These are phyloP conservation scores for Phyllopteryx taeniolatus DNA, from an alignment of 2,113 vertebrate species.

Conservation along the genomic window DNA sequence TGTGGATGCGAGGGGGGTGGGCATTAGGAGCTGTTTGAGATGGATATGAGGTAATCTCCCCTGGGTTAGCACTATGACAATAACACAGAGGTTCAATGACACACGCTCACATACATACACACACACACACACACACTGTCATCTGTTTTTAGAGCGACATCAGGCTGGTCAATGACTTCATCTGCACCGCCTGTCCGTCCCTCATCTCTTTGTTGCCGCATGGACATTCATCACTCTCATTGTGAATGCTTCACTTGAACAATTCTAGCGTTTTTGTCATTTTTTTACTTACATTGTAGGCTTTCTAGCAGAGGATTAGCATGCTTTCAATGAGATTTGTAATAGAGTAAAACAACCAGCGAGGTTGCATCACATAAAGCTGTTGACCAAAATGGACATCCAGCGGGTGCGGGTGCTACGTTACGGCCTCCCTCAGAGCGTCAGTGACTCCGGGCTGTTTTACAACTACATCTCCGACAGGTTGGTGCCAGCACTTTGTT, in stretches of 20 bases:
- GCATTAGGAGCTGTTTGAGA: constrained; percentile 25
- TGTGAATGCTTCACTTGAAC: constrained; percentile 17
- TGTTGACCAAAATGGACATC: constrained; percentile 58
- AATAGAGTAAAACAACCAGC: constrained; percentile 10
- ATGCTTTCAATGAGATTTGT: constrained; percentile 17
- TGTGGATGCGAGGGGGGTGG: constrained; percentile 12
- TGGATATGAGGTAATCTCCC: constrained; percentile 74
- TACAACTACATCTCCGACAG: constrained; percentile 62
- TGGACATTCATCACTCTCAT: constrained; percentile 20
- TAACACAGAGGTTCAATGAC: constrained; percentile 46
- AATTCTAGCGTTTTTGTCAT: constrained; percentile 10
- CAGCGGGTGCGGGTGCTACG: constrained; percentile 56
- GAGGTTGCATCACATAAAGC: constrained; percentile 18
- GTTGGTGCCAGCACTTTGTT: constrained; percentile 52
- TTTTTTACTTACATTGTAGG: constrained; percentile 5
- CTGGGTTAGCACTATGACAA: constrained; percentile 58
- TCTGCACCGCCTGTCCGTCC: constrained; percentile 51
- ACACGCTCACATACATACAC: constrained; percentile 34
- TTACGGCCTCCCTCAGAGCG: constrained; percentile 70
- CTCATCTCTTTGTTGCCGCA: constrained; percentile 59
- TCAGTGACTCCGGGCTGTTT: constrained; percentile 72
- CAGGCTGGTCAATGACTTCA: constrained; percentile 67
- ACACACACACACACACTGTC: constrained; percentile 40
- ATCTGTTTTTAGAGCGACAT: constrained; percentile 46
- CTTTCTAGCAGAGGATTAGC: constrained; percentile 27